Base-by-base conservation (phyloP, 2,113 vertebrate genomes). In the Murina feae region DNA sequence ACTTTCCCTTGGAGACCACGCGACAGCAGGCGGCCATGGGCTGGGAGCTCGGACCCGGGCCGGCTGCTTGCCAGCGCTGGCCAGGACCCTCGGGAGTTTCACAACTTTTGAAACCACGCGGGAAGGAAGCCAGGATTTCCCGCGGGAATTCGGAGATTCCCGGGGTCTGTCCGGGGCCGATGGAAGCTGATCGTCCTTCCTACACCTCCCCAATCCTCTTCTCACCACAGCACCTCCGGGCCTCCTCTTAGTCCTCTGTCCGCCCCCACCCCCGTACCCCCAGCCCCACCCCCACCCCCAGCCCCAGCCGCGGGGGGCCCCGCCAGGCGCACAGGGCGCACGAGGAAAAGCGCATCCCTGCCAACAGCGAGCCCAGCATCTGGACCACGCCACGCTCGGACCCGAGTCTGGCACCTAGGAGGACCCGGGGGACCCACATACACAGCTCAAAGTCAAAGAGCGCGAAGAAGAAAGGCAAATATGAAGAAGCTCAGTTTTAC, bases 161-260 rank as follows among this genome's bases (percentile, higher is more conserved):
- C 12, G 0, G 14, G 6, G n/a, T 32, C 53, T 6, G 58, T 14
- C 9, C 44, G 3, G 9, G 4, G 11, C 6, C 83, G 5, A 6
- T 2, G 37, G 9, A 35, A 2, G 30, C 49, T 37, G 85, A 13
- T 32, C 17, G 1, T 3, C 9, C 37, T 21, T 83, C 28, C 47
- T 5, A 9, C 2, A 4, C 23, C 17, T 58, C 37, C 1, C 68
- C 60, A 1, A 1, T 1, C 0, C 6, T n/a, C 32, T 11, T 21
- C 16, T n/a, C 82, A 14, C 72, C 39, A 20, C 42, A 10, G 30
- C 11, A 2, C 47, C 39, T 71, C 23, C 35, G 49, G 12, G 63
- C 35, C 89, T 78, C 32, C n/a, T 68, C 51, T 32, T 42, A 21
- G 11, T 47, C 21, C 47, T 13, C 63, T 72, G 32, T 39, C 71